These are phyloP conservation scores for Scaeva pyrastri DNA, from an alignment of 2,888 invertebrate species.

Conservation along the genomic window DNA sequence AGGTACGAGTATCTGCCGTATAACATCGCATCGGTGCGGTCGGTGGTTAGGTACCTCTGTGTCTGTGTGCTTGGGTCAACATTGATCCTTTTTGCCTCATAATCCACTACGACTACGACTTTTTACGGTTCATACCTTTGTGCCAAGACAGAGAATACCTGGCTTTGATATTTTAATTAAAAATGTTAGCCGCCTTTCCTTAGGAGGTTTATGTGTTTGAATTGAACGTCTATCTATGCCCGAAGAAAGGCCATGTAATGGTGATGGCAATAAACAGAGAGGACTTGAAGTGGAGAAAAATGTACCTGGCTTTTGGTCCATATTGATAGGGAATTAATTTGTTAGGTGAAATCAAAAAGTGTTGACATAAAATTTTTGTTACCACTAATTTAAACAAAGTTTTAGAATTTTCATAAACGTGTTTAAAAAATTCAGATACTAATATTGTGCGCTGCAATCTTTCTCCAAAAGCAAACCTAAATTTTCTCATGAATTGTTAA, in stretches of 20 bases:
- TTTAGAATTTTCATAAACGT: too few relatives aligned
- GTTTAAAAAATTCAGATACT: too few relatives aligned
- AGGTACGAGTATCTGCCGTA: background rate
- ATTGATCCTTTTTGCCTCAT: slow-evolving; percentile 23
- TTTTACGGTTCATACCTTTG: slow-evolving; percentile 6
- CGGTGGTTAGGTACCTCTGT: background rate
- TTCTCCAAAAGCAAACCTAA: too few relatives aligned
- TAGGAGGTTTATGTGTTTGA: slow-evolving; percentile 1
- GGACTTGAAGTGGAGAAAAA: slow-evolving; percentile 27
- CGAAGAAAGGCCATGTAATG: slow-evolving; percentile 6
- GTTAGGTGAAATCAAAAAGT: too few relatives aligned
- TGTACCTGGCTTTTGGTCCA: slow-evolving; percentile 24
- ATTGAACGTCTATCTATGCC: slow-evolving; percentile 21
- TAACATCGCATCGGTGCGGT: too few relatives aligned
- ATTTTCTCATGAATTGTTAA: too few relatives aligned
- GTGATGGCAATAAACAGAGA: slow-evolving; percentile 42
- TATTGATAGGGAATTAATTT: too few relatives aligned
- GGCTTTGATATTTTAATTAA: slow-evolving; percentile 73
- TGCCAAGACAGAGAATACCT: slow-evolving; percentile 8
- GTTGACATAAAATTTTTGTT: too few relatives aligned
- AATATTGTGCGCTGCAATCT: too few relatives aligned
- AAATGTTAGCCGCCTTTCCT: slow-evolving; percentile 34
- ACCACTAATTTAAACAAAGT: too few relatives aligned
- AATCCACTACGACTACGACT: background rate
- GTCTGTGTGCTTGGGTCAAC: slow-evolving; percentile 46